Percentiles rank a stretch among this genome's conserved stretches.
phyloP scores from a whole-genome alignment of 2,113 vertebrate species.

The Festucalex cinctus region DNA sequence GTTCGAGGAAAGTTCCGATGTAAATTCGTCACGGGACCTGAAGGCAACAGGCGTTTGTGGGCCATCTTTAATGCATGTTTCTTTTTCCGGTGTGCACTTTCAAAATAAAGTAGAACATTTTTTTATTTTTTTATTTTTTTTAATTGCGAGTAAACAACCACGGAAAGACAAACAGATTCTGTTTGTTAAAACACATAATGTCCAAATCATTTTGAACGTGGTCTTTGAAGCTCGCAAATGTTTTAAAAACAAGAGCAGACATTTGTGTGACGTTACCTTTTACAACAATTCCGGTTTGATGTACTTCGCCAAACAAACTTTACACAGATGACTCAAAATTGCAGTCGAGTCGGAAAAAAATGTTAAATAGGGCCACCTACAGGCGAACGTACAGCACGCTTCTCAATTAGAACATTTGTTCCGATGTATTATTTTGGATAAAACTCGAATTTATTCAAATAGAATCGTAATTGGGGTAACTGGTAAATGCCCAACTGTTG shows the following conservation, averaged over 20 bases:
- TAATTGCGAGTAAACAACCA: neutral
- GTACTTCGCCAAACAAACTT: neutral
- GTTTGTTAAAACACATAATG: neutral
- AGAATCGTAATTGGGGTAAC: neutral
- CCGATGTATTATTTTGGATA: neutral
- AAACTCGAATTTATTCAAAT: neutral
- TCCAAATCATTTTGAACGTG: neutral
- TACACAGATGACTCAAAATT: neutral
- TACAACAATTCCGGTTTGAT: neutral
- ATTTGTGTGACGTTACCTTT: neutral
- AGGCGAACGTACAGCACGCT: neutral
- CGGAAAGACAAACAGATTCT: neutral
- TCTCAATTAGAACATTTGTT: neutral
- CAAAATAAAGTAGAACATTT: too few species aligned
- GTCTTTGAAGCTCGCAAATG: neutral
- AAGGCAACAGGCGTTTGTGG: neutral
- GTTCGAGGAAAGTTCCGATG: constrained; percentile 60
- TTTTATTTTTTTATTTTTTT: too few species aligned
- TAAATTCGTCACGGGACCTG: constrained; percentile 71
- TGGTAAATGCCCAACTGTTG: neutral
- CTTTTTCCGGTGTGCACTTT: constrained; percentile 25
- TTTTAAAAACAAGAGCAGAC: neutral
- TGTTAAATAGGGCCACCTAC: neutral
- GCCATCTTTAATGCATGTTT: neutral
- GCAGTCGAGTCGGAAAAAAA: neutral